These are phyloP conservation scores for Choloepus didactylus DNA, from an alignment of 2,797 vertebrate genomes.

Conservation along the genomic window DNA sequence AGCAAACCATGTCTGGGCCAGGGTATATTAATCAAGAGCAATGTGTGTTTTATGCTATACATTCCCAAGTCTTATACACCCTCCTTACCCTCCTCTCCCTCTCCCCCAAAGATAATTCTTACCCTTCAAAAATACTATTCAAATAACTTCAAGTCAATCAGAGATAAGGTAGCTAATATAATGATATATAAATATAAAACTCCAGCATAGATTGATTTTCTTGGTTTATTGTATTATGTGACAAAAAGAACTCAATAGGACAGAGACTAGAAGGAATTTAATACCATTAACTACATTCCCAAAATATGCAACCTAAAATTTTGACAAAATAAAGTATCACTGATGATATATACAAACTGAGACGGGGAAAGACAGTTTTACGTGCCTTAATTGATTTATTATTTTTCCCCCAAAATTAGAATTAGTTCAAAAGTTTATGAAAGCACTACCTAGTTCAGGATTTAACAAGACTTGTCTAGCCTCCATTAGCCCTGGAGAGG, in stretches of 20 bases:
- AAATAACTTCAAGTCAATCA: background rate
- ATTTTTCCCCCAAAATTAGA: background rate
- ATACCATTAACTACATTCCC: background rate
- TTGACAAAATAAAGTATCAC: conserved; percentile 49
- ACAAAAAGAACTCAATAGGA: conserved; percentile 3
- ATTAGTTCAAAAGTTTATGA: background rate
- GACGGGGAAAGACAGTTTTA: background rate
- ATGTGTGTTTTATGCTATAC: background rate
- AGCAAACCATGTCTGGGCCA: background rate
- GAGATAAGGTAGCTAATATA: background rate
- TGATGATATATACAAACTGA: conserved; percentile 47
- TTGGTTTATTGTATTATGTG: background rate
- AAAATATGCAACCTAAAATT: conserved; percentile 65
- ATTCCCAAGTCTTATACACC: background rate
- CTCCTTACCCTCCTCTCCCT: background rate
- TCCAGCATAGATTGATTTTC: conserved; percentile 33
- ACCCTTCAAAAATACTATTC: conserved; percentile 37
- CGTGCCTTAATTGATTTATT: background rate
- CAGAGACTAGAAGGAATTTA: conserved; percentile 11
- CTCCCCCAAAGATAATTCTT: background rate
- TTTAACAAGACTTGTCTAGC: background rate
- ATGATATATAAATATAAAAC: background rate
- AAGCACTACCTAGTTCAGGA: background rate
- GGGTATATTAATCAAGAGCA: background rate
- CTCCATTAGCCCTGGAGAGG: background rate